Conservation (phyloP, 2,797 vertebrate genomes). For the Dallia pectoralis region DNA sequence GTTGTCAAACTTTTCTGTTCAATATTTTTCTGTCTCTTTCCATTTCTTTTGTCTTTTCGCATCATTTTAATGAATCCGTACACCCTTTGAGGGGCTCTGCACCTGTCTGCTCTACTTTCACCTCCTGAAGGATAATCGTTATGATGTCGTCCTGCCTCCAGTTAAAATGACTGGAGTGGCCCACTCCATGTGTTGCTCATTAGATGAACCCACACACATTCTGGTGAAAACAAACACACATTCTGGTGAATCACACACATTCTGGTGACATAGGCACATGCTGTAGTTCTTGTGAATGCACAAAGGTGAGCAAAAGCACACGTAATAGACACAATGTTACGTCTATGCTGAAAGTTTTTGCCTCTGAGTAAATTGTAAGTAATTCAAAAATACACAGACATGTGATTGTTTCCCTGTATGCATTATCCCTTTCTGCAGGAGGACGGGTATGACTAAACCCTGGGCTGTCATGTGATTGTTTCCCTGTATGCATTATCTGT, state of each 20-base stretch:
- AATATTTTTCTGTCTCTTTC: background rate
- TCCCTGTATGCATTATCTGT: background rate
- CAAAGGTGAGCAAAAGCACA: background rate
- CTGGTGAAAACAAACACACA: too few relatives aligned
- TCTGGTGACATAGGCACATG: too few relatives aligned
- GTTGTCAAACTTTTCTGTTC: slow-evolving; percentile 8
- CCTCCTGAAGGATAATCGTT: background rate
- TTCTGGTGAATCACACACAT: too few relatives aligned
- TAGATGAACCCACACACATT: too few relatives aligned
- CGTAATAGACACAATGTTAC: background rate
- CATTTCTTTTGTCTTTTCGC: background rate
- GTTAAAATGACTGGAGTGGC: too few relatives aligned
- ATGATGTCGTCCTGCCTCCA: too few relatives aligned
- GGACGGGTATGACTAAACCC: slow-evolving; percentile 11
- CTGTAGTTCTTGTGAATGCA: background rate
- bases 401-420: background rate
- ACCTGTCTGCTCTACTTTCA: background rate
- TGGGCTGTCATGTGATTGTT: slow-evolving; percentile 15
- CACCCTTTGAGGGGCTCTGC: background rate
- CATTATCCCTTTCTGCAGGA: background rate
- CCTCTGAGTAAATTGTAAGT: background rate
- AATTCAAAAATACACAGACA: background rate
- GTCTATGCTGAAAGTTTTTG: background rate
- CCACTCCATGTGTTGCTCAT: too few relatives aligned
- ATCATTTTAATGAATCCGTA: background rate